Base-by-base conservation (phyloP, 1,140 invertebrate genomes). In the Leguminivora glycinivorella region DNA sequence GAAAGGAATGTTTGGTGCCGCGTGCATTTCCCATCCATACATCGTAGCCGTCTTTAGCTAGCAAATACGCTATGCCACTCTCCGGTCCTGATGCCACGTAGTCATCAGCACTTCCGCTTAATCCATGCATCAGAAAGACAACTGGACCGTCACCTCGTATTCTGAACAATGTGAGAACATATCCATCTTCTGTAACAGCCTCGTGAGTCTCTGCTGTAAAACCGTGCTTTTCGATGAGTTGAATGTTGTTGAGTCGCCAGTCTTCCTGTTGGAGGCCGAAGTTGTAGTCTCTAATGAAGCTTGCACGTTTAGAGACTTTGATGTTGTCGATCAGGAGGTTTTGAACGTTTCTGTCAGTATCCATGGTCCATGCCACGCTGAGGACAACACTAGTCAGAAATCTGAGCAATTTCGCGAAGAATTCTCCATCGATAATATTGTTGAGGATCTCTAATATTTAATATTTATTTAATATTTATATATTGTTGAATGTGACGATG, bases 1-100 rank as follows among this genome's bases (percentile, higher is more conserved):
- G 83, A 17, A 89, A 85, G 0, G 94, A 94, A 78, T 95, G 95
- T 60, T 92, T 93, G 74, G 95, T 96, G 4, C 95, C 95, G 14
- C 95, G 88, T 14, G 90, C 89, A 79, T 96, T 96, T 2, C 94
- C 92, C 74, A 95, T 75, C 95, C 95, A 96, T 2, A 96, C 94
- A 78, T 96, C 95, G 73, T 94, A 95, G 4, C 94, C 94, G 72
- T 85, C 77, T 72, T 95, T 93, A 0, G 94, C 92, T 22, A 95
- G 80, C n/a, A 93, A 76, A 75, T 93, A 95, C 1, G 92, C 94
- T 17, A 96, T 79, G 0, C 92, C 92, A 76, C 94, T 94, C 17
- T 93, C 89, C 12, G 93, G 94, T 24, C 94, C 93, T 29, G 93
- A 85, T 2, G 95, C 77, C 9, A 96, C 82, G 91, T 93, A 97